Evolutionary conservation across 2,797 vertebrate genomes (phyloP).

Genomic region (Fundulus diaphanus): DNA sequence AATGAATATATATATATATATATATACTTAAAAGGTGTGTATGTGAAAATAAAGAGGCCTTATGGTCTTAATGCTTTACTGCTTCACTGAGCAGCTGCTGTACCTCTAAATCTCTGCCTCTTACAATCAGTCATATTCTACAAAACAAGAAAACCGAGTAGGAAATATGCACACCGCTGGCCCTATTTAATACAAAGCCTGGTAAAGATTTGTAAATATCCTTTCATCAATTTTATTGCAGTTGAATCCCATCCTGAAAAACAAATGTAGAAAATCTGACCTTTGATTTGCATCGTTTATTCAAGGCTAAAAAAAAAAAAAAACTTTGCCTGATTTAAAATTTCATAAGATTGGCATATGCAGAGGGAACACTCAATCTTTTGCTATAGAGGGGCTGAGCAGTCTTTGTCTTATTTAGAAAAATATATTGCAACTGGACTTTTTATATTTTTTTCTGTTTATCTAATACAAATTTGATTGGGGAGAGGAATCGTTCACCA

Average conservation of each 20-base stretch:
- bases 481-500: not conserved
- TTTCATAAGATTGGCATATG: not conserved
- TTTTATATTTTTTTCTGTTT: not conserved
- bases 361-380: not conserved
- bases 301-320: not conserved
- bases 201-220: not conserved
- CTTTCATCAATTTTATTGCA: not conserved
- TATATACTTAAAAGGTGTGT: constrained; percentile 62
- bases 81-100: constrained; percentile 1
- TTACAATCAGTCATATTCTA: not conserved
- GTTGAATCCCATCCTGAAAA: not conserved
- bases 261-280: not conserved
- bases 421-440: not conserved
- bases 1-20: constrained; percentile 53
- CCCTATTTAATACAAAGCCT: not conserved
- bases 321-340: not conserved
- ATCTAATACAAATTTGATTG: not conserved
- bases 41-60: constrained; percentile 71
- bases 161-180: not conserved
- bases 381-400: not conserved
- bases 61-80: constrained; percentile 54
- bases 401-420: not conserved
- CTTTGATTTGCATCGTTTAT: not conserved
- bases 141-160: not conserved
- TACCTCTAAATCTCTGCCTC: not conserved